Evolutionary conservation across 2,888 invertebrate genomes (phyloP).

Genomic region (Dorcus parallelipipedus): DNA sequence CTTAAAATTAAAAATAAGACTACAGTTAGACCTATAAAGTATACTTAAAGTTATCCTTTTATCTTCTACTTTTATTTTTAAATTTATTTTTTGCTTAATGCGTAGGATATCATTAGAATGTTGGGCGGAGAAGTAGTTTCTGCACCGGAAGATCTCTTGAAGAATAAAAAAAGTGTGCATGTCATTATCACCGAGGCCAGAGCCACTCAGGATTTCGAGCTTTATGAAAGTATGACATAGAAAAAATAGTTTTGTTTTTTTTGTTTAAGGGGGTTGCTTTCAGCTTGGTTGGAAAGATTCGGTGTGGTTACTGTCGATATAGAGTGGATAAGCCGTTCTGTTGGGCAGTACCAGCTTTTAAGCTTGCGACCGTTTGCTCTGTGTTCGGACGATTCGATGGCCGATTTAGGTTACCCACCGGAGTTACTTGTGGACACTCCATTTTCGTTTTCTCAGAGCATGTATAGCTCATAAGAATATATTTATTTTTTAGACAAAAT

Average conservation of each 20-base stretch:
- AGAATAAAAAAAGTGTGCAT: slow-evolving; percentile 31
- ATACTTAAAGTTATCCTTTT: no score
- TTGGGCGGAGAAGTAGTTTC: slow-evolving; percentile 37
- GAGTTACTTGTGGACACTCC: slow-evolving; percentile 33
- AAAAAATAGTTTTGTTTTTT: background rate
- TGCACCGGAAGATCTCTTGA: slow-evolving; percentile 26
- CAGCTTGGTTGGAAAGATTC: slow-evolving; percentile 40
- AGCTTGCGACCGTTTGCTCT: slow-evolving; percentile 40
- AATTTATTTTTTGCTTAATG: background rate
- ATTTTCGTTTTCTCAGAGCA: slow-evolving; percentile 12
- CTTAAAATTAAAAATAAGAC: no score
- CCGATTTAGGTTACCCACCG: slow-evolving; percentile 39
- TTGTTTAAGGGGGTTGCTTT: slow-evolving; percentile 14
- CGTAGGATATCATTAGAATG: slow-evolving; percentile 34
- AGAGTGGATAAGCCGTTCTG: slow-evolving; percentile 44
- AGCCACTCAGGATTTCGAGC: slow-evolving; percentile 35
- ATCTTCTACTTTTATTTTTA: background rate
- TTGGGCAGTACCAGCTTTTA: slow-evolving; percentile 40
- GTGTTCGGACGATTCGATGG: slow-evolving; percentile 38
- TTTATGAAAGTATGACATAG: slow-evolving; percentile 36
- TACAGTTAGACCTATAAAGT: no score
- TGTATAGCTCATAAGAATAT: background rate
- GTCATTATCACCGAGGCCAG: slow-evolving; percentile 41
- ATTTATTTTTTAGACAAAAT: no score
- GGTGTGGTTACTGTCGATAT: slow-evolving; percentile 43